Base-by-base conservation (phyloP, 2,888 invertebrate species). In the Cheiracanthium punctorium region DNA sequence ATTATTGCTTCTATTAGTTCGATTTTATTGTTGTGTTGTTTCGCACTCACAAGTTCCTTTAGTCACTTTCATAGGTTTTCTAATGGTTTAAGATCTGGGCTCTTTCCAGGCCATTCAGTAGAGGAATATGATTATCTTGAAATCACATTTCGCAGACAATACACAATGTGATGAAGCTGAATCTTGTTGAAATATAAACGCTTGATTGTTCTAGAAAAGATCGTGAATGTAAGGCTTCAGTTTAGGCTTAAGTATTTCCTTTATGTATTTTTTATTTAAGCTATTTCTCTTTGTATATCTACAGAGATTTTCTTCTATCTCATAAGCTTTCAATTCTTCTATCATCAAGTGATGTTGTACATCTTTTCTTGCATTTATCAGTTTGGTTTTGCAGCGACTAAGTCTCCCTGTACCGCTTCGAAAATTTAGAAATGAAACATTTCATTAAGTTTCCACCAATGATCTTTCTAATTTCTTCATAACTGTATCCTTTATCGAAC, bases 41-140 rank as follows among this genome's bases (percentile, higher is more conserved):
- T 72, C 0, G 14, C n/a, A 37, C 41, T 43, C 7, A 69, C 41
- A 72, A 41, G 43, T 5, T 72, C 1, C 29, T 72, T 43, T 72
- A 72, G 24, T 28, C 20, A 24, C 17, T 24, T 37, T 32, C 67
- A 67, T 72, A 72, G 29, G 41, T 37, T 72, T 41, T 72, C 28
- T 1, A 72, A 41, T 72, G 37, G 72, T 10, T 72, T 72, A 8
- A 72, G 28, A 20, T 43, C 43, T 41, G 48, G 28, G 43, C n/a
- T 72, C 20, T 72, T 72, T 14, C 48, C 72, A 41, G 48, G 43
- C 72, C 67, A 67, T 67, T 24, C 67, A 72, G 24, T 33, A 72
- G 72, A 12, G 72, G 10, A 72, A 72, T 72, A 41, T 41, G 72
- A 72, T 72, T 72, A 41, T 43, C 72, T 41, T 72, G 41, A n/a